Percentiles rank a stretch among this genome's conserved stretches.
phyloP scores from a whole-genome alignment of 37 sponge, comb jelly and placozoan genomes.

The Trichoplax adhaerens region DNA sequence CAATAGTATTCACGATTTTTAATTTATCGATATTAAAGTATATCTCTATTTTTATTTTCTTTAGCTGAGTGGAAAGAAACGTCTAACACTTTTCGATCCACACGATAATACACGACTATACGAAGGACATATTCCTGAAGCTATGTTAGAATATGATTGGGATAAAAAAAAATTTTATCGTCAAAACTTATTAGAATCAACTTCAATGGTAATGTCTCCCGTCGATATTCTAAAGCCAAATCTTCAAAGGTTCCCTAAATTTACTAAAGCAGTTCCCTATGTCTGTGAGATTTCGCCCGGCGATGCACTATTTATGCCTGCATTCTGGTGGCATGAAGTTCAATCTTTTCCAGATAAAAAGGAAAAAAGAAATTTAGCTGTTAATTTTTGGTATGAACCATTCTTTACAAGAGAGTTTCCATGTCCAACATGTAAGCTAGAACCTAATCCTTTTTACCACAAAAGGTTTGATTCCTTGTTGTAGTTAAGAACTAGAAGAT shows the following conservation, averaged over 20 bases:
- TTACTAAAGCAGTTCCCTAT: conserved; percentile 12
- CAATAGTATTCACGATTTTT: no score
- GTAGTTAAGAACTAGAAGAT: no score
- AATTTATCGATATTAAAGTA: no score
- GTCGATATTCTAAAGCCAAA: conserved; percentile 44
- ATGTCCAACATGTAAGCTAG: conserved; percentile 38
- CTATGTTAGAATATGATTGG: conserved; percentile 18
- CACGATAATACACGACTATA: conserved; percentile 52
- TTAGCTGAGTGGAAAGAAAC: conserved; percentile 49
- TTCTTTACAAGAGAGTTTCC: conserved; percentile 59
- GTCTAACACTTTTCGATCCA: conserved; percentile 44
- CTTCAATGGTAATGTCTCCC: conserved; percentile 77
- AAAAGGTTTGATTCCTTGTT: no score
- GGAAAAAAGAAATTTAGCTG: conserved; percentile 51
- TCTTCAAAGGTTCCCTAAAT: conserved; percentile 39
- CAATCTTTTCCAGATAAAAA: conserved; percentile 40
- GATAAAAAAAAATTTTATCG: conserved; percentile 22
- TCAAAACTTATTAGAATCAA: conserved; percentile 36
- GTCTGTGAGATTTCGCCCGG: conserved; percentile 34
- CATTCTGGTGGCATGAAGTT: conserved; percentile 83
- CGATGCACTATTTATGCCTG: conserved; percentile 67
- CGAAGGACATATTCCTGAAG: conserved; percentile 61
- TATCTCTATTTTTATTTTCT: background rate
- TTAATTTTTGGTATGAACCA: conserved; percentile 72
- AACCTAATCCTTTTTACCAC: background rate